These are phyloP conservation scores for Andrena cerasifolii DNA, from an alignment of 1,140 invertebrate genomes.

Conservation along the genomic window DNA sequence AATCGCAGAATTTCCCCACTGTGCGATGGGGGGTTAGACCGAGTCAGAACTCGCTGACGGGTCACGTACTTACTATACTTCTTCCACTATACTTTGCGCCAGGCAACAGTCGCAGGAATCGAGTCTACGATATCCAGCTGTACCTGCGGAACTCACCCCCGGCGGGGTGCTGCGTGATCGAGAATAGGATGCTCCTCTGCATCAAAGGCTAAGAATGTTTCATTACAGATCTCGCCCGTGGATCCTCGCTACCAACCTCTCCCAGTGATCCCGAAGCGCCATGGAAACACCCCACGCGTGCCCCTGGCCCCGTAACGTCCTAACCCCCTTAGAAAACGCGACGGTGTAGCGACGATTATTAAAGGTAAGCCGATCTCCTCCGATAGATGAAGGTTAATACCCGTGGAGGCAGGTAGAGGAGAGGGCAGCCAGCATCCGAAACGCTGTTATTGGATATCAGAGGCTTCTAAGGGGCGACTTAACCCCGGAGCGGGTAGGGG, in stretches of 20 bases:
- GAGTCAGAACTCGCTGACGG: too few relatives aligned
- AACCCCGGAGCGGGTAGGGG: conserved; percentile 42
- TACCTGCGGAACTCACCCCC: too few relatives aligned
- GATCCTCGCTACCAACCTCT: conserved; percentile 35
- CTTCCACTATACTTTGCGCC: too few relatives aligned
- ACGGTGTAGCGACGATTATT: conserved; percentile 67
- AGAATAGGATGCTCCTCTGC: neutral
- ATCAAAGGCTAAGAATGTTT: conserved; percentile 72
- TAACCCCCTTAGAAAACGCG: conserved; percentile 59
- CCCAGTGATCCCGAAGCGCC: conserved; percentile 48
- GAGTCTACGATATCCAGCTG: too few relatives aligned
- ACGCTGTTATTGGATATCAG: conserved; percentile 68
- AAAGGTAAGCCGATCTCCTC: conserved; percentile 77
- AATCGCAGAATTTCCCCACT: too few relatives aligned
- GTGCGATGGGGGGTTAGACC: too few relatives aligned
- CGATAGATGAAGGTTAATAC: conserved; percentile 62
- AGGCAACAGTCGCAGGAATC: too few relatives aligned
- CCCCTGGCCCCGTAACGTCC: conserved; percentile 53
- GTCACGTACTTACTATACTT: too few relatives aligned
- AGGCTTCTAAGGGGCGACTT: conserved; percentile 41
- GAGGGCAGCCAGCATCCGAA: conserved; percentile 12
- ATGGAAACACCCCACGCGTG: conserved; percentile 74
- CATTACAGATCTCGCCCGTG: conserved; percentile 68
- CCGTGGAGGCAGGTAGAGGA: conserved; percentile 27
- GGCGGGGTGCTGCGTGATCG: neutral